Evolutionary conservation across 2,888 invertebrate genomes (phyloP), one percentile per base, ranked within the genome.

Genomic region (Andrena praecox): DNA sequence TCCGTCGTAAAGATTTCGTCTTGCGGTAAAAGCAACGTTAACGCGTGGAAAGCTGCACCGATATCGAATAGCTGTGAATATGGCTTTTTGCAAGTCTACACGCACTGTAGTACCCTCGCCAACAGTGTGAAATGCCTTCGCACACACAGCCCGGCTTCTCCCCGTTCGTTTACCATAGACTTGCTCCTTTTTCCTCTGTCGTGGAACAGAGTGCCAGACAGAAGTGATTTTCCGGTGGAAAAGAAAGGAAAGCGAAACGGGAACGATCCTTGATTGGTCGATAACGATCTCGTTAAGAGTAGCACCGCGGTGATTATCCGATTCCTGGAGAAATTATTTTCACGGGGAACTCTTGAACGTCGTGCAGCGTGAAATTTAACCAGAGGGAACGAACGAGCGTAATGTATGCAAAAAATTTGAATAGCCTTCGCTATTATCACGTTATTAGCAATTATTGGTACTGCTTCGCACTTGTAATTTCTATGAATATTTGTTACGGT

Each of bases 31-130:
- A 67, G 29, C 52, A 31, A 42, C 42, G 20, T 35, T n/a, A 10
- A 27, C 24, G 64, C 31, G 29, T 12, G 16, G 50, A 52, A 35
- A 60, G 56, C 12, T 29, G 10, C 20, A 2, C 12, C 59, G 50
- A 70, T 64, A 70, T 77, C 35, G 64, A 50, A 59, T 71, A 33
- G 35, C 24, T 31, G 50, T 59, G 74, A 74, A 56, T 62, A 74
- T 81, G 89, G 89, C 85, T 89, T 89, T 85, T 72, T 75, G 67
- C 68, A 71, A 68, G 81, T 76, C 76, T 80, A 79, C 73, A 77
- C 80, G 75, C 77, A 62, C 63, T 62, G 69, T 80, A 80, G 77
- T 77, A 68, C 85, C 80, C 64, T 76, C 72, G 78, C 76, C 74
- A 80, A 82, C 80, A 68, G 70, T 48, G 73, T 62, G 60, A 66